Evolutionary conservation across 2,888 invertebrate genomes (phyloP).

Genomic region (Marasmarcha lunaedactyla): DNA sequence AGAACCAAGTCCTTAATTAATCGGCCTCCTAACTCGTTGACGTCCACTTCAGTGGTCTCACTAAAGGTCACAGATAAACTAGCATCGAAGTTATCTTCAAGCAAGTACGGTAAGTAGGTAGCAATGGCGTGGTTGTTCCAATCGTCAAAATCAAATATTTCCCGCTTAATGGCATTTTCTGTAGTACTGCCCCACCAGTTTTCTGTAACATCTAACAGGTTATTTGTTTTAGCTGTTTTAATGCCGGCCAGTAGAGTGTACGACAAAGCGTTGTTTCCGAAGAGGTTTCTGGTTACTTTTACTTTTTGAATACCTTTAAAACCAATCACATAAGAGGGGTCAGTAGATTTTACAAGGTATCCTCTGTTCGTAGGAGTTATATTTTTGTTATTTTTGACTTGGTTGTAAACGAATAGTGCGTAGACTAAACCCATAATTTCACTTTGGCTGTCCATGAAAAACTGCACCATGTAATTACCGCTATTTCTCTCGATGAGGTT

Average conservation of each 20-base stretch:
- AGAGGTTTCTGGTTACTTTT: slow-evolving; percentile 87
- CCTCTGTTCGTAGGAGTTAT: slow-evolving; percentile 39
- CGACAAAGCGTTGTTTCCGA: slow-evolving; percentile 84
- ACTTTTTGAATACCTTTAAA: slow-evolving; percentile 96
- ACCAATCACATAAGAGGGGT: slow-evolving; percentile 87
- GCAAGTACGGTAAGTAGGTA: slow-evolving; percentile 87
- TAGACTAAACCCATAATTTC: slow-evolving; percentile 89
- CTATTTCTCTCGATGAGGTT: slow-evolving; percentile 85
- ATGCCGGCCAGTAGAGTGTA: slow-evolving; percentile 95
- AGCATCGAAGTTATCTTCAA: slow-evolving; percentile 80
- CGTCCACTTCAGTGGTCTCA: slow-evolving; percentile 64
- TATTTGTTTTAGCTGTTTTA: slow-evolving; percentile 87
- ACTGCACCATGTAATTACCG: slow-evolving; percentile 87
- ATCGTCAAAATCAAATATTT: slow-evolving; percentile 98
- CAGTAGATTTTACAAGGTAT: slow-evolving; percentile 39
- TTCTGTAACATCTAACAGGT: slow-evolving; percentile 86
- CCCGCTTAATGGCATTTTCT: slow-evolving; percentile 78
- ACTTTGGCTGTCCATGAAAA: slow-evolving; percentile 91
- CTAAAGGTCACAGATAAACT: slow-evolving; percentile 80
- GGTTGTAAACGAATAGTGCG: slow-evolving; percentile 83
- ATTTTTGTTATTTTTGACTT: slow-evolving; percentile 78
- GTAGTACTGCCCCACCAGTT: slow-evolving; percentile 97
- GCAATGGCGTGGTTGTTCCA: slow-evolving; percentile 99
- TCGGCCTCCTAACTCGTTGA: slow-evolving; percentile 82
- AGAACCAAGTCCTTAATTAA: slow-evolving; percentile 76